phyloP scores from a whole-genome alignment of 2,113 vertebrate genomes.

The Jaculus jaculus region DNA sequence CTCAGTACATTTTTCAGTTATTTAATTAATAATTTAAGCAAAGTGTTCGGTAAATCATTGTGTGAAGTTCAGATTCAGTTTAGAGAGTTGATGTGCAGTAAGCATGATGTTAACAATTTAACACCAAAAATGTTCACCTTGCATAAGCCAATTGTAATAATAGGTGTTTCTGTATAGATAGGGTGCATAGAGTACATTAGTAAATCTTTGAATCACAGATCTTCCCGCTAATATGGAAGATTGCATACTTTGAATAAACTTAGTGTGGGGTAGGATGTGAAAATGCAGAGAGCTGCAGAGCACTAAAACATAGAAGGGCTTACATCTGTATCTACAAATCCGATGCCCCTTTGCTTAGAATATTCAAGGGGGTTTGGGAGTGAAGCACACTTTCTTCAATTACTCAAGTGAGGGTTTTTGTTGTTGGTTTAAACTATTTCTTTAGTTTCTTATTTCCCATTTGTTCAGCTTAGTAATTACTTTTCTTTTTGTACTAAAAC shows the following conservation, averaged over 20 bases:
- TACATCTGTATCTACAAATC: conserved; percentile 51
- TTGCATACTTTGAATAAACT: conserved; percentile 45
- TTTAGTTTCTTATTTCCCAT: conserved; percentile 7
- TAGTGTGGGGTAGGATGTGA: conserved; percentile 25
- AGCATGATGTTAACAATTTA: conserved; percentile 74
- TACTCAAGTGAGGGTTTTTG: neutral
- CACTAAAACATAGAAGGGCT: conserved; percentile 69
- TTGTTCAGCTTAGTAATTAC: conserved; percentile 19
- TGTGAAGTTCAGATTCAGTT: conserved; percentile 69
- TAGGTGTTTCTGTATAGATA: no score
- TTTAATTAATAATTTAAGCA: conserved; percentile 81
- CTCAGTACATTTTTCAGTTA: conserved; percentile 75
- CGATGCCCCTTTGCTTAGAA: conserved; percentile 45
- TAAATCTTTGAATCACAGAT: conserved; percentile 67
- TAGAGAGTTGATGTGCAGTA: conserved; percentile 75
- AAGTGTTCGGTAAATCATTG: conserved; percentile 68
- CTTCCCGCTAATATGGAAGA: conserved; percentile 66
- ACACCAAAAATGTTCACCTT: conserved; percentile 69
- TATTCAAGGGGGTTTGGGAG: conserved; percentile 3
- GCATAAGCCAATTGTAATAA: conserved; percentile 62
- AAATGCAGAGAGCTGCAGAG: conserved; percentile 40
- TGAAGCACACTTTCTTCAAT: conserved; percentile 30
- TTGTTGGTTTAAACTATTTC: conserved; percentile 29
- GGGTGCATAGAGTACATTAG: conserved; percentile 64
- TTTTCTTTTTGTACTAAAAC: conserved; percentile 63